Conservation (phyloP, 2,888 invertebrate species). For the Cantharis lateralis region DNA sequence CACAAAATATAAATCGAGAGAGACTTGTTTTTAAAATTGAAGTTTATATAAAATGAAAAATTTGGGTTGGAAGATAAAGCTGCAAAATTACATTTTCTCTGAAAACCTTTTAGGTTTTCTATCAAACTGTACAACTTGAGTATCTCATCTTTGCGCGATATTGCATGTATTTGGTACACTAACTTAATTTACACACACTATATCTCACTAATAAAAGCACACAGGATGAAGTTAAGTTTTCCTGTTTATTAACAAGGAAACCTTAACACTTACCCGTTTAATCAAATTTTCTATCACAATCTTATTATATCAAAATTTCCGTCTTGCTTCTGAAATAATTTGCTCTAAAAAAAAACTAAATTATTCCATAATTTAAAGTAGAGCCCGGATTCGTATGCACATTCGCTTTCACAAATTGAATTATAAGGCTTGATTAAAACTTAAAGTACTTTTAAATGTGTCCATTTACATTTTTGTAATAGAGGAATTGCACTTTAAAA, state of each 20-base stretch:
- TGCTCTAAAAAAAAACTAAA: neutral
- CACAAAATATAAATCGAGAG: neutral
- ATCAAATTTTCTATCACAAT: neutral
- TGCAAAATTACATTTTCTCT: neutral
- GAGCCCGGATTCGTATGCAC: neutral
- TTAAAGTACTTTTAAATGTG: neutral
- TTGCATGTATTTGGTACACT: neutral
- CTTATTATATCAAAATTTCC: neutral
- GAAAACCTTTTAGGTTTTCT: neutral
- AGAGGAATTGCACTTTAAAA: neutral
- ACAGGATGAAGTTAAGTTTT: neutral
- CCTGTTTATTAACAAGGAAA: neutral
- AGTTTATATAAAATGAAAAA: neutral
- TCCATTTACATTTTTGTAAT: neutral
- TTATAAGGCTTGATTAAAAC: neutral
- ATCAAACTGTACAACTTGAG: neutral
- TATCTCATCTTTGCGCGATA: neutral
- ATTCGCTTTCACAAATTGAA: neutral
- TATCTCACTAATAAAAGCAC: neutral
- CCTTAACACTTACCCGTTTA: neutral
- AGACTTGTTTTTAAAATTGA: neutral
- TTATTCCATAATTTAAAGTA: neutral
- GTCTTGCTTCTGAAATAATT: neutral
- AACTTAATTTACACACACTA: neutral
- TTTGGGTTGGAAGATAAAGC: neutral